Evolutionary conservation across 1,140 invertebrate species (phyloP), one percentile per base, ranked within the genome.

Genomic region (Calosoma granatense): DNA sequence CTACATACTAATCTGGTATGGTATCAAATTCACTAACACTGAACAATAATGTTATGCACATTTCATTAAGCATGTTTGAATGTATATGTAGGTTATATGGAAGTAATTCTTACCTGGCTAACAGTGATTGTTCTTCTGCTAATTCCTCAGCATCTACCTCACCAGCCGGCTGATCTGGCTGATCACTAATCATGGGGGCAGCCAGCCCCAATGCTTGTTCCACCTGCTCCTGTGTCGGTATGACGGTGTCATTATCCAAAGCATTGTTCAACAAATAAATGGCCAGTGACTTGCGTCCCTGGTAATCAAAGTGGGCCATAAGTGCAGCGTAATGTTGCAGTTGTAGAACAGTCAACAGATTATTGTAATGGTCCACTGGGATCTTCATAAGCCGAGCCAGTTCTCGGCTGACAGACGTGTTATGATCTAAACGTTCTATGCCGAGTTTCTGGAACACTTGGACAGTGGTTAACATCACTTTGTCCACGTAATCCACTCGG

Each of bases 311-410:
- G 65, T 91, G 88, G 21, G 88, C 82, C 62, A 98, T 81, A 9
- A 98, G 73, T 2, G 86, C 85, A 6, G 85, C 84, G 67, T 90
- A 98, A 74, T 94, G 84, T 63, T 88, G 81, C 55, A 97, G 72
- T 63, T 87, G 79, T 26, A 94, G 79, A 1, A 98, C 81, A 0
- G 87, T 91, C 19, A 97, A 75, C 12, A 97, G 83, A 71, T 97
- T 90, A 70, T 94, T 94, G 70, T 97, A 98, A 66, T 90, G 87
- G 67, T 98, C 93, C 14, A 96, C 81, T 6, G 96, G 95, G 52
- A 98, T 89, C 72, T 94, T 93, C 68, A 99, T 80, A 52, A 99
- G 80, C 65, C 92, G 86, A 61, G 90, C 87, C 59, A 99, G 74
- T 73, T 99, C 97, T 67, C 90, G 88, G 23, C 92, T 93, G 2